Conservation (phyloP, 2,797 vertebrate species). For the Salmo trutta region DNA sequence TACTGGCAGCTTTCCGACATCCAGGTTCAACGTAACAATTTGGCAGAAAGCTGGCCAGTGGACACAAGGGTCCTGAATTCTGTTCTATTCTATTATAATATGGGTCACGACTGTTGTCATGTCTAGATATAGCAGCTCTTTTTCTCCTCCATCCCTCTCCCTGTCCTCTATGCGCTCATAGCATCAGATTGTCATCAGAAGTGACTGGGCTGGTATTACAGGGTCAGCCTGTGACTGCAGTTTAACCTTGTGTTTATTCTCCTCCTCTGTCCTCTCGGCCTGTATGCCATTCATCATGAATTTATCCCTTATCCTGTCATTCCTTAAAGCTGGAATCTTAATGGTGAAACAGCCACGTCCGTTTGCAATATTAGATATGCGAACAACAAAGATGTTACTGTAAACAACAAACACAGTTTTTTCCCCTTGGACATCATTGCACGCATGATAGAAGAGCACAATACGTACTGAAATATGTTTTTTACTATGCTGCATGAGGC, state of each 20-base stretch:
- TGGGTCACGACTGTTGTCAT: conserved; percentile 57
- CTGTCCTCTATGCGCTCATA: conserved; percentile 20
- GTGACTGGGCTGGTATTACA: conserved; percentile 56
- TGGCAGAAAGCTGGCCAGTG: conserved; percentile 23
- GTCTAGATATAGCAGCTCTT: conserved; percentile 31
- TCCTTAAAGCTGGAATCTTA: background rate
- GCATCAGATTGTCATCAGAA: conserved; percentile 59
- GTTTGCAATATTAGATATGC: too few relatives aligned
- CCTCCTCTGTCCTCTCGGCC: conserved; percentile 35
- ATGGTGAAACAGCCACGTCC: too few relatives aligned
- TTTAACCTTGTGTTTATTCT: conserved; percentile 60
- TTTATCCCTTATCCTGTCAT: conserved; percentile 1
- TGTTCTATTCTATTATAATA: conserved; percentile 2
- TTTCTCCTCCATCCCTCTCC: background rate
- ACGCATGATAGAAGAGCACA: too few relatives aligned
- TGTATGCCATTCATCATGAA: conserved; percentile 13
- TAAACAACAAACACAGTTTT: too few relatives aligned
- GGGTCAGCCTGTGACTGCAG: conserved; percentile 56
- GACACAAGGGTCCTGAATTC: conserved; percentile 27
- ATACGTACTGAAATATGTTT: too few relatives aligned
- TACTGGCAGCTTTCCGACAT: too few relatives aligned
- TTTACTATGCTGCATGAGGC: too few relatives aligned
- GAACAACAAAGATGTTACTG: too few relatives aligned
- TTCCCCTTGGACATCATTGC: too few relatives aligned
- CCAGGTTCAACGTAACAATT: too few relatives aligned